Conservation (phyloP, 2,797 vertebrate species). For the Pterois miles region DNA sequence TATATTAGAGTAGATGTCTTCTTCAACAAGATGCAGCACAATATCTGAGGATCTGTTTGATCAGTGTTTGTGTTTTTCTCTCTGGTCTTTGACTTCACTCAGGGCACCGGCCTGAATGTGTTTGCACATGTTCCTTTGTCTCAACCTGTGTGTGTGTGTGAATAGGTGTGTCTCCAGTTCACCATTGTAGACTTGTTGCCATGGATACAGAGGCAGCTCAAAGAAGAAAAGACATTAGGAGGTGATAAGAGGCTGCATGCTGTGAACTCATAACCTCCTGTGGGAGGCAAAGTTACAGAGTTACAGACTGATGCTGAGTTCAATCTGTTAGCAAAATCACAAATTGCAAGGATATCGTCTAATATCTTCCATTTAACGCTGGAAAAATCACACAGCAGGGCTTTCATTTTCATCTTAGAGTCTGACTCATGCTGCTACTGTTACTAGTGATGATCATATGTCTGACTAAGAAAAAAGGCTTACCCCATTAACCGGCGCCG, state of each 20-base stretch:
- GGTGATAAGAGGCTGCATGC: slow-evolving; percentile 18
- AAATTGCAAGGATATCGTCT: slow-evolving; percentile 25
- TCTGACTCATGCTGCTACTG: slow-evolving; percentile 53
- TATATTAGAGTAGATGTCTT: neutral
- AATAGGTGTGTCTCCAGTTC: slow-evolving; percentile 6
- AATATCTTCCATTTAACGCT: slow-evolving; percentile 32
- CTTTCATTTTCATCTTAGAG: slow-evolving; percentile 22
- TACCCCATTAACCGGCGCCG: slow-evolving; percentile 34
- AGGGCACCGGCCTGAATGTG: slow-evolving; percentile 24
- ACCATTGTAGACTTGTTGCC: slow-evolving; percentile 5
- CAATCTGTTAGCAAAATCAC: slow-evolving; percentile 44
- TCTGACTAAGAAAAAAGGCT: slow-evolving; percentile 40
- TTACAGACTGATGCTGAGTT: slow-evolving; percentile 31
- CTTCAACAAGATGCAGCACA: neutral
- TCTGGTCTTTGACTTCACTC: neutral
- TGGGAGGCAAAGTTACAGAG: slow-evolving; percentile 33
- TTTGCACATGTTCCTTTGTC: slow-evolving; percentile 19
- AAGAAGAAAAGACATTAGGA: slow-evolving; percentile 18
- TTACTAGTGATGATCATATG: slow-evolving; percentile 45
- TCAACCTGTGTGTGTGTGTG: neutral
- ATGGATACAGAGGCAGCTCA: slow-evolving; percentile 19
- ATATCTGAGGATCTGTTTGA: slow-evolving; percentile 27
- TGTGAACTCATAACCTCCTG: slow-evolving; percentile 43
- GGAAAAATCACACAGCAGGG: slow-evolving; percentile 45
- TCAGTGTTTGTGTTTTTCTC: slow-evolving; percentile 17